Conservation (phyloP, 1,140 invertebrate species). For the Aleiodes sp. region DNA sequence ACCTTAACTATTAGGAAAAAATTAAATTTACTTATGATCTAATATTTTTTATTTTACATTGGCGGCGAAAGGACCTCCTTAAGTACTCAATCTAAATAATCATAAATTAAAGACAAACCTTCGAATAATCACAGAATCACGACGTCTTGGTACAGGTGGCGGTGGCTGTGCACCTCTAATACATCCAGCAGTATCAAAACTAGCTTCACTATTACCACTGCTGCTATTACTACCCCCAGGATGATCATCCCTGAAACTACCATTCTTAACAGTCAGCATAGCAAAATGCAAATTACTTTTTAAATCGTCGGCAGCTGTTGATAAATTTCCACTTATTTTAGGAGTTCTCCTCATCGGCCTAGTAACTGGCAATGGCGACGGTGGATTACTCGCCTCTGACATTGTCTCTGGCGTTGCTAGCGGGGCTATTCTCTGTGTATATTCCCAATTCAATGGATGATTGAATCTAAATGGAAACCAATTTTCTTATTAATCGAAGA, state of each 20-base stretch:
- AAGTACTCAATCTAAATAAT: background rate
- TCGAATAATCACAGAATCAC: conserved; percentile 50
- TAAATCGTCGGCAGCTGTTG: conserved; percentile 73
- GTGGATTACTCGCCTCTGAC: conserved; percentile 75
- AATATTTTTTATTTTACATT: no score
- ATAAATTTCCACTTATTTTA: conserved; percentile 73
- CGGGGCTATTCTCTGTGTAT: conserved; percentile 70
- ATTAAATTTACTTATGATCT: no score
- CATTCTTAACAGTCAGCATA: conserved; percentile 66
- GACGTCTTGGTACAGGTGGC: conserved; percentile 61
- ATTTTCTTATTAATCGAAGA: no score
- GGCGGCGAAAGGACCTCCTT: no score
- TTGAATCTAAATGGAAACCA: conserved; percentile 44
- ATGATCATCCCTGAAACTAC: conserved; percentile 54
- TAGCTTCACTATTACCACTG: conserved; percentile 67
- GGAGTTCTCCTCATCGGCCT: conserved; percentile 71
- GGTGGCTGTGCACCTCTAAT: conserved; percentile 55
- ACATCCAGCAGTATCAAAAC: conserved; percentile 67
- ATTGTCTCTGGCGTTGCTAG: conserved; percentile 86
- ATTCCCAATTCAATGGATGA: conserved; percentile 49
- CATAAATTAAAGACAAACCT: conserved; percentile 36
- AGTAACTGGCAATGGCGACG: conserved; percentile 54
- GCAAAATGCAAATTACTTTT: conserved; percentile 70
- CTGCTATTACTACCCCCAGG: conserved; percentile 54
- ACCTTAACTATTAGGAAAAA: no score